Percentiles rank a stretch among this genome's conserved stretches.
Evolutionary conservation across 2,113 vertebrate species (phyloP).

Genomic region (Struthidea cinerea): DNA sequence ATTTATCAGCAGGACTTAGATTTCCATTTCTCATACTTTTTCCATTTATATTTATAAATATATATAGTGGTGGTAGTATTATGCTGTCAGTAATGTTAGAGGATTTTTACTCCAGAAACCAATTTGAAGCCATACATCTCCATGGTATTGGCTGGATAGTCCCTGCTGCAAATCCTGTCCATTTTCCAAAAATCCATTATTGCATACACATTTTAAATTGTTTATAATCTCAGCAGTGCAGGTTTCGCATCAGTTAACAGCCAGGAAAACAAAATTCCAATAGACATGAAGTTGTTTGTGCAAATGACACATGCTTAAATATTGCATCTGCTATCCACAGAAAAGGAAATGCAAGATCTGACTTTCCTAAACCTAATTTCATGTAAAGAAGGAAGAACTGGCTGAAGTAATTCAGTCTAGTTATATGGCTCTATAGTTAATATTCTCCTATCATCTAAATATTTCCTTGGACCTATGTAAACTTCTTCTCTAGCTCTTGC

Average conservation of each 20-base stretch:
- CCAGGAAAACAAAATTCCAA: background rate
- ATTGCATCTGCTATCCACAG: background rate
- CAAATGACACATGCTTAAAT: background rate
- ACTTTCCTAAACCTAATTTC: background rate
- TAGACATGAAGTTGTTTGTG: background rate
- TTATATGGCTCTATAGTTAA: background rate
- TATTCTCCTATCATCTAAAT: background rate
- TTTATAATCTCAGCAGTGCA: background rate
- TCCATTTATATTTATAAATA: background rate
- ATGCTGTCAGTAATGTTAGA: background rate
- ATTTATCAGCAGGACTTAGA: background rate
- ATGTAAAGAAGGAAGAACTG: background rate
- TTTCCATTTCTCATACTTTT: background rate
- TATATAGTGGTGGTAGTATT: background rate
- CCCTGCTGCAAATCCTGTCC: background rate
- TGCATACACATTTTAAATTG: background rate
- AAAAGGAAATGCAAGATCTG: background rate
- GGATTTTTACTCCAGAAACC: background rate
- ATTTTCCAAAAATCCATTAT: background rate
- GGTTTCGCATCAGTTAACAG: background rate
- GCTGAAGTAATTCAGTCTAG: background rate
- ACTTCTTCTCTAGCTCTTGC: background rate
- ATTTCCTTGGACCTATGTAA: background rate
- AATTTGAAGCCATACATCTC: background rate
- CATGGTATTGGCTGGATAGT: background rate